These are phyloP conservation scores for Metallyticus violacea DNA, from an alignment of 2,888 invertebrate species.

Conservation along the genomic window DNA sequence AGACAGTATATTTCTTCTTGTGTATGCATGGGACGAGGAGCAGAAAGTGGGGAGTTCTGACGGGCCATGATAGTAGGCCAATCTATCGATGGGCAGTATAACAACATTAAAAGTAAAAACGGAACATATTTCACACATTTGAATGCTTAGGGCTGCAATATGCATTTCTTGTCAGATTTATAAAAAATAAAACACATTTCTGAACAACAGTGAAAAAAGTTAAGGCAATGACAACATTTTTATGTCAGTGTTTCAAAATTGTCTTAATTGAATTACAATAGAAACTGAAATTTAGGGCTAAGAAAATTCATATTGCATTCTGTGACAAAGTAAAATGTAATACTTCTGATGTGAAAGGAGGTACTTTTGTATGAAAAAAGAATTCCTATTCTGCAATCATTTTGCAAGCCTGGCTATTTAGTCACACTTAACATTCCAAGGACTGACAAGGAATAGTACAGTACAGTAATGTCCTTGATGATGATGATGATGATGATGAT, in stretches of 20 bases:
- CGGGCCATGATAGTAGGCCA: neutral
- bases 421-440: neutral
- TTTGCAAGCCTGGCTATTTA: too few relatives aligned
- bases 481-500: too few relatives aligned
- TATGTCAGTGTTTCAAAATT: neutral
- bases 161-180: neutral
- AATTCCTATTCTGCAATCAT: neutral
- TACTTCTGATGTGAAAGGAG: neutral
- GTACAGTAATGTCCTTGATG: too few relatives aligned
- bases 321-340: neutral
- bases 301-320: neutral
- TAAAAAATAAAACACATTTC: neutral
- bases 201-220: neutral
- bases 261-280: neutral
- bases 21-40: constrained; percentile 13
- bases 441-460: neutral
- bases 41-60: constrained; percentile 14
- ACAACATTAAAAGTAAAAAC: neutral
- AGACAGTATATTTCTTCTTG: constrained; percentile 12
- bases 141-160: neutral
- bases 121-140: neutral
- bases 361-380: neutral
- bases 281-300: neutral
- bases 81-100: neutral
- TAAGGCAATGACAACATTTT: neutral